Conservation (phyloP, 2,888 invertebrate species). For the Pandemis heparana region DNA sequence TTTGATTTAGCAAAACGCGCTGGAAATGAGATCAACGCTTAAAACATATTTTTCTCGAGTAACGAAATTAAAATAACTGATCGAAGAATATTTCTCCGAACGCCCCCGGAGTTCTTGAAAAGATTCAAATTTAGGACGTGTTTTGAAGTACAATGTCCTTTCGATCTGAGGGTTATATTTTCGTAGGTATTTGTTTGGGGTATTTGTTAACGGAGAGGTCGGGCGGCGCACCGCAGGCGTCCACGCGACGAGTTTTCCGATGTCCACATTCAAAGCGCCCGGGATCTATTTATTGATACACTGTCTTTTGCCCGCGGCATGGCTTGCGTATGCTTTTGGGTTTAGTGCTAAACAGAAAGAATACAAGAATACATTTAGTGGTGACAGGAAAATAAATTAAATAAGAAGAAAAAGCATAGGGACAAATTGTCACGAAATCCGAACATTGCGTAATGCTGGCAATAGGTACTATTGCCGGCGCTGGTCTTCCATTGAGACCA, state of each 20-base stretch:
- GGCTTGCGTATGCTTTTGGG: not conserved
- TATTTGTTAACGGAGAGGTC: conserved; percentile 33
- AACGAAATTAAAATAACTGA: conserved; percentile 39
- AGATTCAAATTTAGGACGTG: conserved; percentile 43
- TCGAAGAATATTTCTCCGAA: conserved; percentile 37
- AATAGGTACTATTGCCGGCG: too few species aligned
- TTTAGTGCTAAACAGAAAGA: too few species aligned
- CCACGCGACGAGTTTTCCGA: conserved; percentile 26
- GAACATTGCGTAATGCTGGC: too few species aligned
- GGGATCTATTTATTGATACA: conserved; percentile 11
- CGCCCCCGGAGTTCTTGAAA: conserved; percentile 36
- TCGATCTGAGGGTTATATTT: conserved; percentile 38
- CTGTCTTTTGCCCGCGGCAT: not conserved
- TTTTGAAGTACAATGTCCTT: conserved; percentile 42
- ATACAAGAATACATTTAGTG: too few species aligned
- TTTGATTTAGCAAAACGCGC: not conserved
- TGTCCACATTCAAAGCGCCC: conserved; percentile 10
- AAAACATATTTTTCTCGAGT: conserved; percentile 18
- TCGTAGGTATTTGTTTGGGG: conserved; percentile 36
- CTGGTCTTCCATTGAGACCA: too few species aligned
- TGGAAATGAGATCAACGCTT: conserved; percentile 28
- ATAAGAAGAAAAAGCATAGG: too few species aligned
- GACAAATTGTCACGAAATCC: too few species aligned
- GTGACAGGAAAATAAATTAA: too few species aligned
- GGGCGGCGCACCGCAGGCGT: conserved; percentile 31